Evolutionary conservation across 2,888 invertebrate genomes (phyloP).

Genomic region (Heteromurus nitidus): DNA sequence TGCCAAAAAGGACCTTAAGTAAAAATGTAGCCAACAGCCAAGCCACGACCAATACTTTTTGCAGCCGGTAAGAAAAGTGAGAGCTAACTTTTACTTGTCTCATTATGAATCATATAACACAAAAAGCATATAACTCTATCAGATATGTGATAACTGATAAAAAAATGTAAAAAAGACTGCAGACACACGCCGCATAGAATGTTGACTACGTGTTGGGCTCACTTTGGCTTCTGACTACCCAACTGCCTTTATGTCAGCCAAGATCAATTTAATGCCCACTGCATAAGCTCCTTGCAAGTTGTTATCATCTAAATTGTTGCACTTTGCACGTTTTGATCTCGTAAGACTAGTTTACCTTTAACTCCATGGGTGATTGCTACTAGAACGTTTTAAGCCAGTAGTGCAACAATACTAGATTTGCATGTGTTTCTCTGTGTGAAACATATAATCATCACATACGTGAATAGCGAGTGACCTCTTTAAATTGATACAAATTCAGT

Average conservation of each 20-base stretch:
- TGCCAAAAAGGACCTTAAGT: too few relatives aligned
- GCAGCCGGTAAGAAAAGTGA: constrained; percentile 26
- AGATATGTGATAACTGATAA: not conserved
- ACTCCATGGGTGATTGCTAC: not conserved
- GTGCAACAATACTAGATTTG: not conserved
- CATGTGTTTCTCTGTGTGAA: not conserved
- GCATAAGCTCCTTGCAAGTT: not conserved
- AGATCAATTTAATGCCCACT: not conserved
- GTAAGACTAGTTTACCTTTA: constrained; percentile 22
- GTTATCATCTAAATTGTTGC: not conserved
- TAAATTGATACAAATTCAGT: constrained; percentile 3
- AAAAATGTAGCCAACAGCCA: constrained; percentile 7
- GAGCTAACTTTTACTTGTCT: constrained; percentile 39
- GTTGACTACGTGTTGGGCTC: too few relatives aligned
- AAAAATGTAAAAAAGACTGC: too few relatives aligned
- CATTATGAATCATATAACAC: not conserved
- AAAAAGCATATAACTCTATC: not conserved
- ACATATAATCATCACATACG: not conserved
- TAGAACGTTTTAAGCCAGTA: not conserved
- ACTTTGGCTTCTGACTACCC: not conserved
- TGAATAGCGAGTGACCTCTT: constrained; percentile 8
- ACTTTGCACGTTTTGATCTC: not conserved
- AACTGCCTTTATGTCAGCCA: not conserved
- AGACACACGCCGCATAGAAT: too few relatives aligned
- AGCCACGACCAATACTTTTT: not conserved